These are phyloP conservation scores for Venustaconcha ellipsiformis DNA, from an alignment of 1,140 invertebrate species.

Conservation along the genomic window DNA sequence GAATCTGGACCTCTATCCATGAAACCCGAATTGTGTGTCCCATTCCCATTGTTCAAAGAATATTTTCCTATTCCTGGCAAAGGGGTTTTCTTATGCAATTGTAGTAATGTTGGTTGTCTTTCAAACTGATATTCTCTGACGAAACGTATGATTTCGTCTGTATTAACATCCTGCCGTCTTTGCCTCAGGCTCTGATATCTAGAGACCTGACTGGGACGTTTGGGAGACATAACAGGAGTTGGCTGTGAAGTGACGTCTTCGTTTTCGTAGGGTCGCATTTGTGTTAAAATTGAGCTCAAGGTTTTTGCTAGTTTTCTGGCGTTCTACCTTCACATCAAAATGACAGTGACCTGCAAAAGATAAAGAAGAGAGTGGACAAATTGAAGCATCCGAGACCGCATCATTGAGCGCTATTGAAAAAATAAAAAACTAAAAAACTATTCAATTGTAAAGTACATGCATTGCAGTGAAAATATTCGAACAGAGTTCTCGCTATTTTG, in stretches of 20 bases:
- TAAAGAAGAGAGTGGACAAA: no score
- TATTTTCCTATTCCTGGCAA: conserved; percentile 38
- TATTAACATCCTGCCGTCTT: conserved; percentile 26
- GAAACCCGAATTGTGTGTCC: conserved; percentile 21
- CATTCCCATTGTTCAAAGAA: not conserved
- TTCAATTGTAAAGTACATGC: no score
- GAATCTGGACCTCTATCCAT: conserved; percentile 23
- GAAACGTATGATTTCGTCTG: conserved; percentile 45
- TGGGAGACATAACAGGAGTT: conserved; percentile 13
- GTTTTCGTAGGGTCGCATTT: no score
- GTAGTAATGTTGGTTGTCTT: conserved; percentile 35
- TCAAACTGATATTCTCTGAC: conserved; percentile 43
- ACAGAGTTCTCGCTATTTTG: no score
- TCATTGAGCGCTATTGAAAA: no score
- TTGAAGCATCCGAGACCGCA: no score
- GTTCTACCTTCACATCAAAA: no score
- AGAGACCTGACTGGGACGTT: conserved; percentile 2
- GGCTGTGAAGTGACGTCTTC: not conserved
- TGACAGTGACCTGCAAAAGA: no score
- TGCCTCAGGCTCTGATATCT: conserved; percentile 17
- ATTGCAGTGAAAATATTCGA: no score
- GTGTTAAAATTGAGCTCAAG: no score
- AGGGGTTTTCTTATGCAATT: conserved; percentile 33
- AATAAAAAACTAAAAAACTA: no score
- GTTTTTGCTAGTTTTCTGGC: no score